Percentiles rank a stretch among this genome's conserved stretches.
Evolutionary conservation across 2,113 vertebrate species (phyloP).

Genomic region (Megalops atlanticus): DNA sequence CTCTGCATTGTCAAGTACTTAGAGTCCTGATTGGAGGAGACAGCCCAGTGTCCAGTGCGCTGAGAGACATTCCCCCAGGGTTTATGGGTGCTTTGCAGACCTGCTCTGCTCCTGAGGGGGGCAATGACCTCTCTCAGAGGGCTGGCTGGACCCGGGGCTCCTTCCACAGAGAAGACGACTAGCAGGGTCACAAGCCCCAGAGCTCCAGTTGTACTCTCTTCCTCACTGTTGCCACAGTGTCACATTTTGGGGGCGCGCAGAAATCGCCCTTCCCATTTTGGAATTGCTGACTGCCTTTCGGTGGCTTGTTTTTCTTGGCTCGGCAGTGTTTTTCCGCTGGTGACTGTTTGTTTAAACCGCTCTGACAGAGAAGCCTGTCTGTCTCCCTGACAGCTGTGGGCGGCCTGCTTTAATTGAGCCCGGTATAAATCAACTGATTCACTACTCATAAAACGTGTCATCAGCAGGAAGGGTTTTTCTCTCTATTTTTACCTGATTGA

Average conservation of each 20-base stretch:
- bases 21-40: too few species aligned
- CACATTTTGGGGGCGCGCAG: background rate
- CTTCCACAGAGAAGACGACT: background rate
- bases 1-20: too few species aligned
- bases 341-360: conserved; percentile 62
- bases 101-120: too few species aligned
- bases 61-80: too few species aligned
- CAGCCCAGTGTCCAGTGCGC: too few species aligned
- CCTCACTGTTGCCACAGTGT: background rate
- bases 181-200: background rate
- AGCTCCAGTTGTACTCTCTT: too few species aligned
- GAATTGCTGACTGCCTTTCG: background rate
- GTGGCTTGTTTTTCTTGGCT: conserved; percentile 49
- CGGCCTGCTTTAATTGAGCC: conserved; percentile 31
- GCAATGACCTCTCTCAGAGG: background rate
- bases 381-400: conserved; percentile 55
- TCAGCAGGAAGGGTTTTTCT: conserved; percentile 55
- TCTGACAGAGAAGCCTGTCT: conserved; percentile 61
- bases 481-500: conserved; percentile 56
- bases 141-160: background rate
- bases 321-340: conserved; percentile 67
- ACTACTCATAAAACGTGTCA: conserved; percentile 68
- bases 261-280: background rate
- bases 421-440: conserved; percentile 70
- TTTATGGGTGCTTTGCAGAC: too few species aligned